Conservation (phyloP, 2,888 invertebrate species). For the Himalopsyche tibetana region DNA sequence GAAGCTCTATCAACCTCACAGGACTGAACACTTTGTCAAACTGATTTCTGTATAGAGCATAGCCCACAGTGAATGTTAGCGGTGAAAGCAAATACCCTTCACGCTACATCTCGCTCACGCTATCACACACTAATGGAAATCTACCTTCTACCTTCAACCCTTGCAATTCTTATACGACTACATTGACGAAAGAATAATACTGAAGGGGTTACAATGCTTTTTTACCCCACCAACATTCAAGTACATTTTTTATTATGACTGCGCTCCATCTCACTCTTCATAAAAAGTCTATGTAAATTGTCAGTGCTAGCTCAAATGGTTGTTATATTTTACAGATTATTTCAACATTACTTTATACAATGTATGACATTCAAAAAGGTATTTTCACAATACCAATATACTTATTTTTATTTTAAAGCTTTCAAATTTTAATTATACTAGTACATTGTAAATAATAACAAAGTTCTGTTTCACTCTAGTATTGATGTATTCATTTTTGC, state of each 20-base stretch:
- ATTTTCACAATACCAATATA: background rate
- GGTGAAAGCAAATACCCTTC: conserved; percentile 41
- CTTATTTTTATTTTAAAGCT: background rate
- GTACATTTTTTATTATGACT: conserved; percentile 35
- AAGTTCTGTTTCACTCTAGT: conserved; percentile 34
- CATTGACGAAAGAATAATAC: conserved; percentile 45
- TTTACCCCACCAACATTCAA: conserved; percentile 55
- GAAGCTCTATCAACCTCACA: conserved; percentile 4
- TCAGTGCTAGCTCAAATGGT: background rate
- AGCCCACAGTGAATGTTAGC: conserved; percentile 17
- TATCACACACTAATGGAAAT: conserved; percentile 51
- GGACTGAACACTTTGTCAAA: conserved; percentile 3
- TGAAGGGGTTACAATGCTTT: conserved; percentile 61
- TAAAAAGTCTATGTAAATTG: background rate
- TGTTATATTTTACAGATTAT: too few relatives aligned
- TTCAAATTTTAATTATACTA: background rate
- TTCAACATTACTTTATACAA: background rate
- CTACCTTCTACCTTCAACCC: conserved; percentile 60
- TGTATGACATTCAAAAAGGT: background rate
- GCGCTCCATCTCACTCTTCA: conserved; percentile 11
- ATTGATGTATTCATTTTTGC: conserved; percentile 65
- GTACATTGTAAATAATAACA: too few relatives aligned
- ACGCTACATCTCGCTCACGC: conserved; percentile 59
- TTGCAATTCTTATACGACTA: conserved; percentile 55
- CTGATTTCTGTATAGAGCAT: background rate